Conservation (phyloP, 2,888 invertebrate genomes). For the Syrphus vitripennis region DNA sequence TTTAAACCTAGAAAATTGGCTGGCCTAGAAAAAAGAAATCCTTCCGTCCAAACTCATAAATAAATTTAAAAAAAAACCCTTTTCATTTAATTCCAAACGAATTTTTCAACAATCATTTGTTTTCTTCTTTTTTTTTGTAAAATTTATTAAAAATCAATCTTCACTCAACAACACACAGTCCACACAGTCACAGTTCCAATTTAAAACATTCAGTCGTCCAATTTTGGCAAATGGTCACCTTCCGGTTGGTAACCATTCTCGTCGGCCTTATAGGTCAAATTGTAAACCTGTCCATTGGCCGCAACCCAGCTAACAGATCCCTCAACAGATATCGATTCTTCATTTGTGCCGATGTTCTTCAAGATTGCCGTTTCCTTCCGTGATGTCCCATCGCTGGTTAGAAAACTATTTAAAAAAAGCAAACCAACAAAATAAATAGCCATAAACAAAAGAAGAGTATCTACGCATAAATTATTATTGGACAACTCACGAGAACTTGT, state of each 20-base stretch:
- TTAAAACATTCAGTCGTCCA: conserved; percentile 21
- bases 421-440: neutral
- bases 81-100: neutral
- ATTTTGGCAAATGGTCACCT: conserved; percentile 76
- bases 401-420: neutral
- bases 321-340: conserved; percentile 79
- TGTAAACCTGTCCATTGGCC: conserved; percentile 83
- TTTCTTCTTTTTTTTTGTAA: neutral
- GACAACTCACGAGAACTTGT: conserved; percentile 83
- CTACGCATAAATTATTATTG: conserved; percentile 1
- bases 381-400: conserved; percentile 79
- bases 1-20: too few relatives aligned
- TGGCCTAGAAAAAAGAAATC: too few relatives aligned
- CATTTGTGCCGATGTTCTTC: conserved; percentile 78
- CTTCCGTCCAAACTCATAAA: neutral
- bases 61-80: neutral
- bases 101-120: neutral
- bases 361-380: conserved; percentile 78
- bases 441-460: neutral
- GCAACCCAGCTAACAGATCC: conserved; percentile 83
- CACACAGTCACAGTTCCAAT: neutral
- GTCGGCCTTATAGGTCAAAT: conserved; percentile 81
- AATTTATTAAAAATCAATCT: conserved; percentile 2
- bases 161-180: conserved; percentile 40
- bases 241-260: conserved; percentile 77